These are phyloP conservation scores for Melieria crassipennis DNA, from an alignment of 2,888 invertebrate genomes.

Conservation along the genomic window DNA sequence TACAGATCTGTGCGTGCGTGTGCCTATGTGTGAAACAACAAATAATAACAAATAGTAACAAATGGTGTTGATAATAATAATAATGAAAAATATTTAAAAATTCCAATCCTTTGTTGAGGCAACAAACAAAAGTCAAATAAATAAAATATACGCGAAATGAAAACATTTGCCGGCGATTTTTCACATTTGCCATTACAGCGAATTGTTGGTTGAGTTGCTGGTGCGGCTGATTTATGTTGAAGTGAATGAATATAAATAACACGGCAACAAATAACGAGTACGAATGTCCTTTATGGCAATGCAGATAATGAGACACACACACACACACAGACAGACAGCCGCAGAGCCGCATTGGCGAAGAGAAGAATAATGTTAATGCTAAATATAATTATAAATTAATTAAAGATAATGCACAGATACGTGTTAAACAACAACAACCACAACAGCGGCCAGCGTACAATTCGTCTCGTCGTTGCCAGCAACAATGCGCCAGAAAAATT, in stretches of 20 bases:
- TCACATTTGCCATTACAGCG: conserved; percentile 8
- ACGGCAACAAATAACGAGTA: neutral
- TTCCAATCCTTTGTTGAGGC: too few relatives aligned
- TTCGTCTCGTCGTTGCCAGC: too few relatives aligned
- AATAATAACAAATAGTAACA: too few relatives aligned
- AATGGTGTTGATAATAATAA: too few relatives aligned
- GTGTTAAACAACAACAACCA: too few relatives aligned
- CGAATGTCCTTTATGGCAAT: neutral
- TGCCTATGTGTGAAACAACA: too few relatives aligned
- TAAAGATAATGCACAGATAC: conserved; percentile 36
- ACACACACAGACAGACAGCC: neutral
- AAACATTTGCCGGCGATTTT: conserved; percentile 1
- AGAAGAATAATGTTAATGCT: conserved; percentile 29
- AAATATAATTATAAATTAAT: conserved; percentile 41
- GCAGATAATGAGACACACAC: neutral
- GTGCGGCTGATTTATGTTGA: conserved; percentile 15
- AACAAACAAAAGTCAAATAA: too few relatives aligned
- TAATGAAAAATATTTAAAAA: too few relatives aligned
- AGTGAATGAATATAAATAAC: conserved; percentile 19
- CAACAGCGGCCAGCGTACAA: too few relatives aligned
- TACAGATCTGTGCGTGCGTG: too few relatives aligned
- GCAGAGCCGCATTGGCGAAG: conserved; percentile 14
- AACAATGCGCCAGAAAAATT: too few relatives aligned
- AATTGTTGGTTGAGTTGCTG: conserved; percentile 2
- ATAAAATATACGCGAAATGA: neutral